Conservation (phyloP, 2,113 vertebrate genomes). For the Prochilodus magdalenae region DNA sequence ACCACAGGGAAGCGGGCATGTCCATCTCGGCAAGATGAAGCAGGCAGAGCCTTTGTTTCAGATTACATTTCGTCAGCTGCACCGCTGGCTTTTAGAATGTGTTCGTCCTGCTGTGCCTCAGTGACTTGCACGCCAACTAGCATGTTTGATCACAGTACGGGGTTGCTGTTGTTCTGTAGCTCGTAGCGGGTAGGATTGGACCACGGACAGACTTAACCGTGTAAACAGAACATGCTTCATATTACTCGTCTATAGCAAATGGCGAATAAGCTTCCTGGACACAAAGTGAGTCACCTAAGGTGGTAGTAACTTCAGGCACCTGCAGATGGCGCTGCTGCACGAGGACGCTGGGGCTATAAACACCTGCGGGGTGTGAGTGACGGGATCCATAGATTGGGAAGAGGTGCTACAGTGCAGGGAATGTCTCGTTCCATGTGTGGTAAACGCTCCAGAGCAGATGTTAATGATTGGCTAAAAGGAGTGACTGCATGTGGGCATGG, state of each 20-base stretch:
- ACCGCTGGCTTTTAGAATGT: background rate
- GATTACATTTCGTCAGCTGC: constrained; percentile 35
- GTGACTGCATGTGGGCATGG: too few relatives aligned
- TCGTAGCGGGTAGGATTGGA: background rate
- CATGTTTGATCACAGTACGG: background rate
- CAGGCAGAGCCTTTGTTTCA: constrained; percentile 8
- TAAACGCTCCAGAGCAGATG: too few relatives aligned
- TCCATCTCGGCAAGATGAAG: background rate
- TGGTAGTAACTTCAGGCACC: too few relatives aligned
- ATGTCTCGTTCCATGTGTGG: too few relatives aligned
- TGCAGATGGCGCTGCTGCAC: too few relatives aligned
- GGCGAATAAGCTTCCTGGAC: too few relatives aligned
- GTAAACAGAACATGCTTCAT: background rate
- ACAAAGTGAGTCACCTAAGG: too few relatives aligned
- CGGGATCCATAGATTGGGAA: too few relatives aligned
- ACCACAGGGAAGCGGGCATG: constrained; percentile 17
- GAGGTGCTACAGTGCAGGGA: too few relatives aligned
- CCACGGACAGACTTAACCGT: background rate
- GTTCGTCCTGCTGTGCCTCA: constrained; percentile 18
- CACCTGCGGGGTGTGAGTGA: too few relatives aligned
- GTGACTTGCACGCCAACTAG: background rate
- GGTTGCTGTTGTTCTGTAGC: background rate
- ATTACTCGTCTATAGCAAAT: background rate
- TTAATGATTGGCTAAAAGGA: too few relatives aligned
- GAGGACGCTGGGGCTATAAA: too few relatives aligned